A percentile compares a stretch with the other conserved stretches of the same genome.
phyloP scores from a whole-genome alignment of 2,888 invertebrate genomes.

The Leptopilina syphax region DNA sequence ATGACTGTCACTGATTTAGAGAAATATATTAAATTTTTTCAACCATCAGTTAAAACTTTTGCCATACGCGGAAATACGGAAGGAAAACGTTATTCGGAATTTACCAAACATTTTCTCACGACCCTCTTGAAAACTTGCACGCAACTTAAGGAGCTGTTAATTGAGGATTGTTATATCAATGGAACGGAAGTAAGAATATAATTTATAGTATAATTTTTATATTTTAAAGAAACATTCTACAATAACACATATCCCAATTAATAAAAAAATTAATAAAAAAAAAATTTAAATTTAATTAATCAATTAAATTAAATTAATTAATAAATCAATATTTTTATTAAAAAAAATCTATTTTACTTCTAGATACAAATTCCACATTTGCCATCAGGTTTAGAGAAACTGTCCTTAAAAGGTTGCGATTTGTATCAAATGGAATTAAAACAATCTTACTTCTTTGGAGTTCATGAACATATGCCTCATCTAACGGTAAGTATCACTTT shows the following conservation, averaged over 20 bases:
- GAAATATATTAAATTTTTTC: conserved; percentile 77
- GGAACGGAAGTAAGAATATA: conserved; percentile 74
- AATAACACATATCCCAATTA: no score
- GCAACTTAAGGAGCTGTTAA: conserved; percentile 75
- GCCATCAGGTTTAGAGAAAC: conserved; percentile 80
- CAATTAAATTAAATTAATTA: no score
- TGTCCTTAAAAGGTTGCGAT: conserved; percentile 80
- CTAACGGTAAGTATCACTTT: conserved; percentile 77
- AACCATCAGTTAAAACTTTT: conserved; percentile 74
- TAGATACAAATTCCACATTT: conserved; percentile 83
- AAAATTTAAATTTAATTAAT: no score
- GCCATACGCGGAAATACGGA: conserved; percentile 66
- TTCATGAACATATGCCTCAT: conserved; percentile 78
- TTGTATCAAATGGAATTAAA: conserved; percentile 76
- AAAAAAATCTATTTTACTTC: conserved; percentile 57
- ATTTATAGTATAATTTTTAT: conserved; percentile 14
- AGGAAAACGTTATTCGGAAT: conserved; percentile 74
- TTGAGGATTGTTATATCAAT: conserved; percentile 79
- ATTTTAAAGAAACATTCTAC: not conserved
- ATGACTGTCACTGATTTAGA: conserved; percentile 71
- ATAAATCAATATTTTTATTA: not conserved
- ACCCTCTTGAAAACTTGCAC: conserved; percentile 73
- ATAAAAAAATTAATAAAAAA: no score
- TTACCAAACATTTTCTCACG: conserved; percentile 70
- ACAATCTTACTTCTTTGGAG: conserved; percentile 79